A percentile compares a stretch with the other conserved stretches of the same genome.
These are phyloP conservation scores for Pyrgilauda ruficollis DNA, from an alignment of 2,113 vertebrate genomes.

Conservation along the genomic window DNA sequence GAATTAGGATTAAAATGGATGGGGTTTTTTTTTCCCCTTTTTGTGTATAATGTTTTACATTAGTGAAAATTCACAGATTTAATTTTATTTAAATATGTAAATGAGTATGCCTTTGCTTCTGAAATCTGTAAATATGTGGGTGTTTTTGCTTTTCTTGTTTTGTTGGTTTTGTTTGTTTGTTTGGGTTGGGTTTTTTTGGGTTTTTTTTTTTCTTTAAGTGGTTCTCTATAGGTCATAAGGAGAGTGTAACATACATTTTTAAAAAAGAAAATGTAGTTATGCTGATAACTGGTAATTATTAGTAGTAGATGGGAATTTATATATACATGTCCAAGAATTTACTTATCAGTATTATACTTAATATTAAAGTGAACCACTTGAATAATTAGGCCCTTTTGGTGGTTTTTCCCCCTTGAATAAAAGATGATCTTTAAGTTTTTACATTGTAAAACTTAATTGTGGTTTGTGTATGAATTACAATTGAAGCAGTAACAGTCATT, in stretches of 20 bases:
- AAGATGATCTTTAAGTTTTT: not conserved
- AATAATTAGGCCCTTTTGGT: not conserved
- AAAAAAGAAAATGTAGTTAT: not conserved
- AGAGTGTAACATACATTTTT: not conserved
- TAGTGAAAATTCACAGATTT: not conserved
- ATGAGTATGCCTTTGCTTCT: not conserved
- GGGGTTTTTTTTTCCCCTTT: accelerated
- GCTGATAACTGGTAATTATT: not conserved
- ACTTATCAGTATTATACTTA: not conserved
- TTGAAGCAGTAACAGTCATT: not conserved
- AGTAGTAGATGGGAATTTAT: not conserved
- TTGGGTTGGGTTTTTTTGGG: not conserved
- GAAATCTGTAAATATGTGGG: not conserved
- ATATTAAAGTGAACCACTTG: not conserved
- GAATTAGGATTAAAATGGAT: not conserved
- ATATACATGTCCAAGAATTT: not conserved
- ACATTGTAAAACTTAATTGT: not conserved
- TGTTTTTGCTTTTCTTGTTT: not conserved
- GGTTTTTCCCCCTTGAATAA: not conserved
- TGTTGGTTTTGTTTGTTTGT: not conserved
- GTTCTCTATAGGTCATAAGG: not conserved
- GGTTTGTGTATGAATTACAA: not conserved
- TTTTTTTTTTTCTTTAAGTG: not conserved
- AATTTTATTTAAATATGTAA: not conserved
- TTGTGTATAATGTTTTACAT: not conserved